These are phyloP conservation scores for Augochlora pura DNA, from an alignment of 1,140 invertebrate genomes.

Conservation along the genomic window DNA sequence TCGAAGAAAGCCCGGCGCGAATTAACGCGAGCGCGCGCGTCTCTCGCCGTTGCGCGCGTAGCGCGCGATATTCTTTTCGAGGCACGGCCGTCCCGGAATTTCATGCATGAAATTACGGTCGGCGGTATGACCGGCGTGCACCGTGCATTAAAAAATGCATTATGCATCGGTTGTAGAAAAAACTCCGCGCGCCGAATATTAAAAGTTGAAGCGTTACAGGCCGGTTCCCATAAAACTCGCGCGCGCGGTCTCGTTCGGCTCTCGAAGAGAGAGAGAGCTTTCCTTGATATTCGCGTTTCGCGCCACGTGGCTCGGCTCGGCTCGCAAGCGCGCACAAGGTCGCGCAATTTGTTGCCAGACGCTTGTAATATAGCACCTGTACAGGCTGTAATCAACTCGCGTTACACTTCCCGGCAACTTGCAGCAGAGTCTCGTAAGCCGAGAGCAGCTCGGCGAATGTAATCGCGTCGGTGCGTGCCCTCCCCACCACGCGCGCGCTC, in stretches of 20 bases:
- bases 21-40: background rate
- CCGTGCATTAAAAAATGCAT: slow-evolving; percentile 17
- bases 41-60: background rate
- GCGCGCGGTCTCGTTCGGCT: background rate
- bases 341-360: background rate
- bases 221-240: background rate
- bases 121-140: background rate
- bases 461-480: no score
- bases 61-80: background rate
- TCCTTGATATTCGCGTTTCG: background rate
- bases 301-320: background rate
- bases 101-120: background rate
- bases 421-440: background rate
- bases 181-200: background rate
- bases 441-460: background rate
- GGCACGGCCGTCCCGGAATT: background rate
- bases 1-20: background rate
- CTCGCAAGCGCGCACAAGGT: background rate
- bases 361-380: background rate
- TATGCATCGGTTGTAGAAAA: background rate
- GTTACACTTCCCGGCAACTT: background rate
- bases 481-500: no score
- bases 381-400: background rate
- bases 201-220: background rate
- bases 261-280: background rate